A percentile compares a stretch with the other conserved stretches of the same genome.
Evolutionary conservation across 2,797 vertebrate genomes (phyloP).

Genomic region (Pyrocephalus nanus): DNA sequence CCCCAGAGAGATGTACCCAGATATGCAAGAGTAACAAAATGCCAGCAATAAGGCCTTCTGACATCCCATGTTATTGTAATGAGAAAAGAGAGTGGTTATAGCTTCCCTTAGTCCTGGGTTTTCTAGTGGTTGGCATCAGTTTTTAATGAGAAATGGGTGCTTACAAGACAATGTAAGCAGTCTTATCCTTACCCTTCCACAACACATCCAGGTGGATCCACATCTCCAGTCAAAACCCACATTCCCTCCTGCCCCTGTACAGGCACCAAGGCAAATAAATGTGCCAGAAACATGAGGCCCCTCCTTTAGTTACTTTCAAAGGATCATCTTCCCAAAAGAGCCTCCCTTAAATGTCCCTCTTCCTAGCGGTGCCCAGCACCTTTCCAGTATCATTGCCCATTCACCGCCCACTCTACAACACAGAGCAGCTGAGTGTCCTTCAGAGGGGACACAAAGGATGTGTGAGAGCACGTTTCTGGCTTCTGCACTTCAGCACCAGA

Average conservation of each 20-base stretch:
- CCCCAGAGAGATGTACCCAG: background rate
- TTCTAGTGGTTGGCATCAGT: background rate
- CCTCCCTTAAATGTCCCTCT: background rate
- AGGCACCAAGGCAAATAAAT: background rate
- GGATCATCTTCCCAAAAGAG: background rate
- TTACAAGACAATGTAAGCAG: background rate
- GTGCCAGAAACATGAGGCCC: background rate
- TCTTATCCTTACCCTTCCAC: background rate
- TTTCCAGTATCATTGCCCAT: rapidly evolving
- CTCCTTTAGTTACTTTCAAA: background rate
- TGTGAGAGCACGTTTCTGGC: background rate
- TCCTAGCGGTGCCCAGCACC: background rate
- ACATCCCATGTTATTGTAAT: background rate
- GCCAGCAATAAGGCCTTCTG: background rate
- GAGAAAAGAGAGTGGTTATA: background rate
- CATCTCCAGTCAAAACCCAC: background rate
- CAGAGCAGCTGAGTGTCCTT: background rate
- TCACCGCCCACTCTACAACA: background rate
- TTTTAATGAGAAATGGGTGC: background rate
- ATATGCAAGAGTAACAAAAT: background rate
- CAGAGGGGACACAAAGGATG: background rate
- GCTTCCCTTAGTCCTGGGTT: background rate
- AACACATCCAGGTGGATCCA: background rate
- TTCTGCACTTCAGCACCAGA: background rate
- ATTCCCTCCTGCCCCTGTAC: background rate